Conservation (phyloP, 2,888 invertebrate genomes). For the Aspidiotus rigidus region DNA sequence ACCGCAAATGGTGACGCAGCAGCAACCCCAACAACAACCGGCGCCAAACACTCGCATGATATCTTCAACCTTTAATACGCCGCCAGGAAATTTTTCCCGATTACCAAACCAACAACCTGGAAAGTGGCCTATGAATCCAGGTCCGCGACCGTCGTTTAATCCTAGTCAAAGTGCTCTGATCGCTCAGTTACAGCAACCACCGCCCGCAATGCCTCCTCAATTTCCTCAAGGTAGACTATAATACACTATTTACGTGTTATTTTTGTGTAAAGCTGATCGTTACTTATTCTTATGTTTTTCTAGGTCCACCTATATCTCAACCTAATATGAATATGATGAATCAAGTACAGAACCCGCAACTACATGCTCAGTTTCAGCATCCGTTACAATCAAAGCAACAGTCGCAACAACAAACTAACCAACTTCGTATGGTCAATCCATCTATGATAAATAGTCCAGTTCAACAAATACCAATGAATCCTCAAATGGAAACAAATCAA, state of each 20-base stretch:
- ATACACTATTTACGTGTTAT: no score
- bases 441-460: no score
- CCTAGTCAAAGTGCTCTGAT: constrained; percentile 46
- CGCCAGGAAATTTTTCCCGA: constrained; percentile 26
- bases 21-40: constrained; percentile 35
- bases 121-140: constrained; percentile 38
- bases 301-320: constrained; percentile 8
- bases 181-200: constrained; percentile 52
- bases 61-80: constrained; percentile 9
- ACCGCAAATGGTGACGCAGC: constrained; percentile 42
- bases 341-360: constrained; percentile 34
- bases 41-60: background rate
- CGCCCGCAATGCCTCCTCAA: constrained; percentile 46
- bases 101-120: constrained; percentile 19
- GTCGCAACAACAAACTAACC: constrained; percentile 35
- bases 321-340: background rate
- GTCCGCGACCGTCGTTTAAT: constrained; percentile 36
- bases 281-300: background rate
- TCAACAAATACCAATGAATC: no score
- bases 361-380: constrained; percentile 37
- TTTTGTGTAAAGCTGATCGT: no score
- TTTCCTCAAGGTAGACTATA: constrained; percentile 36
- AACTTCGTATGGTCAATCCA: constrained; percentile 36
- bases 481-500: constrained; percentile 38
- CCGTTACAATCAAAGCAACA: constrained; percentile 35